Conservation (phyloP, 2,888 invertebrate species). For the Patella ulyssiponensis region DNA sequence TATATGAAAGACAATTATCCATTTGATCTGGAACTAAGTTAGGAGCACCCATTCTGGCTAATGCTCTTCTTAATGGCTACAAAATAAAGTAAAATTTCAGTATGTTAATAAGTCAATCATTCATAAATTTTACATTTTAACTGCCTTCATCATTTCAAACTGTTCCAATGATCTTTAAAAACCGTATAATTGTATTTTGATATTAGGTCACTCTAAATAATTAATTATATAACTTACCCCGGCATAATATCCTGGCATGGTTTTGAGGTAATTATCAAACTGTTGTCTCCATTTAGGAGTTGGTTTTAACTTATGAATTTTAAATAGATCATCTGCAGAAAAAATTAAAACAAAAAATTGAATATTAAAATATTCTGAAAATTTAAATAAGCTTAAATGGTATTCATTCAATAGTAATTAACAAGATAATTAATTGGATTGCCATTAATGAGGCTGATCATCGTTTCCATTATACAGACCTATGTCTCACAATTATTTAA, state of each 20-base stretch:
- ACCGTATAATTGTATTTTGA: too few relatives aligned
- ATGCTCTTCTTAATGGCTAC: constrained; percentile 89
- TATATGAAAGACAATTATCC: constrained; percentile 93
- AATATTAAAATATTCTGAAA: background rate
- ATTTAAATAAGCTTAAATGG: too few relatives aligned
- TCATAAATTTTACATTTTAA: too few relatives aligned
- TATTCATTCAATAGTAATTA: too few relatives aligned
- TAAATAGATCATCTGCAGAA: constrained; percentile 86
- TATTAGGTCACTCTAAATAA: too few relatives aligned
- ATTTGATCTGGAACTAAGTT: constrained; percentile 91
- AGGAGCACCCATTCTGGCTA: constrained; percentile 92
- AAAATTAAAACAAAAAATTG: constrained; percentile 18
- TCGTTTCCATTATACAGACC: too few relatives aligned
- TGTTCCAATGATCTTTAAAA: too few relatives aligned
- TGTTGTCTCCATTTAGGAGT: constrained; percentile 92
- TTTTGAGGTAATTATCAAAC: constrained; percentile 93
- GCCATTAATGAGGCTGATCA: too few relatives aligned
- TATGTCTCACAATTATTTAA: too few relatives aligned
- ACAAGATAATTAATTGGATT: too few relatives aligned
- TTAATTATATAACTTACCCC: constrained; percentile 50
- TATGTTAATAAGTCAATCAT: background rate
- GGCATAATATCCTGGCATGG: constrained; percentile 95
- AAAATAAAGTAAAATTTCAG: constrained; percentile 53
- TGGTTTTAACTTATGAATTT: constrained; percentile 91
- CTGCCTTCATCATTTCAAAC: too few relatives aligned